These are phyloP conservation scores for Synanthedon vespiformis DNA, from an alignment of 2,888 invertebrate species.

Conservation along the genomic window DNA sequence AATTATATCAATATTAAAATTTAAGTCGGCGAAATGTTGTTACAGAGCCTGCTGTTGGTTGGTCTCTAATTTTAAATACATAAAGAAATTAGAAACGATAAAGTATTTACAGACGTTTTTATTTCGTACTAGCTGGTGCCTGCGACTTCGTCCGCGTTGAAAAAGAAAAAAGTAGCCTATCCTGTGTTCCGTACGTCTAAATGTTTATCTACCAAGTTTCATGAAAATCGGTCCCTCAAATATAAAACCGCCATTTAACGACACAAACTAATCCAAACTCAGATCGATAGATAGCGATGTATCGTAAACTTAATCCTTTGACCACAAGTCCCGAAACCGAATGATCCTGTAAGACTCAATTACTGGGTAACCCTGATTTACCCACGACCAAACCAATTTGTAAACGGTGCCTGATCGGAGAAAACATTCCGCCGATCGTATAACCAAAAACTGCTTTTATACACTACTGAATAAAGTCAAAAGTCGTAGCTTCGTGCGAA, in stretches of 20 bases:
- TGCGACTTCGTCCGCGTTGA: too few relatives aligned
- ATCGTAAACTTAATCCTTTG: slow-evolving; percentile 53
- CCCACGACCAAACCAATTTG: slow-evolving; percentile 68
- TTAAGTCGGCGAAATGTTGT: too few relatives aligned
- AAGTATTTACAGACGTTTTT: too few relatives aligned
- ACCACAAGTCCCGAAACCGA: slow-evolving; percentile 48
- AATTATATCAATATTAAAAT: too few relatives aligned
- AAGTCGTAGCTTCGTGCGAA: slow-evolving; percentile 3
- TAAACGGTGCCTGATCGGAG: slow-evolving; percentile 24
- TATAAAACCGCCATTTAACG: slow-evolving; percentile 4
- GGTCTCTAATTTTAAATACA: too few relatives aligned
- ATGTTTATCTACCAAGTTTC: too few relatives aligned
- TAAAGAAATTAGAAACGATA: too few relatives aligned
- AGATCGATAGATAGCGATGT: slow-evolving; percentile 57
- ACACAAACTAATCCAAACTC: slow-evolving; percentile 10
- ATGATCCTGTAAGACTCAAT: slow-evolving; percentile 68
- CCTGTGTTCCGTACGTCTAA: too few relatives aligned
- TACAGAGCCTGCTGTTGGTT: too few relatives aligned
- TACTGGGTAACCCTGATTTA: slow-evolving; percentile 66
- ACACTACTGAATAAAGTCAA: slow-evolving; percentile 5
- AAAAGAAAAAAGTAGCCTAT: too few relatives aligned
- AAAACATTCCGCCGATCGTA: slow-evolving; percentile 2
- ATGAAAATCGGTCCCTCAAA: background rate
- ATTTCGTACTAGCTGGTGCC: too few relatives aligned
- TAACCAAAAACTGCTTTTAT: slow-evolving; percentile 20